Conservation (phyloP, 2,113 vertebrate genomes). For the Pagrus major region DNA sequence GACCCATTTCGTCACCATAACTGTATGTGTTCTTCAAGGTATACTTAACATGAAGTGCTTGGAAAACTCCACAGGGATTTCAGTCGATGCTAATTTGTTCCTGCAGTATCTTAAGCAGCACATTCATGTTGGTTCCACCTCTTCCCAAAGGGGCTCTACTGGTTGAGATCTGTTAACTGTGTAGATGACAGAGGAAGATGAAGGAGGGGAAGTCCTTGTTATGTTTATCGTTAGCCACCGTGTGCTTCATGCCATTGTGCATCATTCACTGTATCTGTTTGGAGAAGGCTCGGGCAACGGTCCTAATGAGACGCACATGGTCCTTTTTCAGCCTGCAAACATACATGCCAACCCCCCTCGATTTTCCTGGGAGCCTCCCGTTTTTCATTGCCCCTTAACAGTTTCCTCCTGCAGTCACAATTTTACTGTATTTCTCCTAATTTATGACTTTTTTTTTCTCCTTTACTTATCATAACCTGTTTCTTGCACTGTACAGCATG, state of each 20-base stretch:
- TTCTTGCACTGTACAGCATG: too few species aligned
- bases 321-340: background rate
- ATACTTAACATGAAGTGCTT: background rate
- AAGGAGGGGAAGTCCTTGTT: background rate
- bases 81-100: conserved; percentile 16
- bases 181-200: conserved; percentile 3
- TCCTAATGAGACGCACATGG: background rate
- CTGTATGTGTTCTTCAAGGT: background rate
- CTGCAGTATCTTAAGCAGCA: conserved; percentile 14
- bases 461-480: too few species aligned
- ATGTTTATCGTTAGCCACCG: background rate
- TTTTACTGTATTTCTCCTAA: too few species aligned
- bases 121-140: conserved; percentile 15
- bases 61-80: conserved; percentile 1
- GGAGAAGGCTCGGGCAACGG: background rate
- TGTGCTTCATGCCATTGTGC: background rate
- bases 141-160: conserved; percentile 23
- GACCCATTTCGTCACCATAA: background rate
- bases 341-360: too few species aligned
- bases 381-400: too few species aligned
- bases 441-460: too few species aligned
- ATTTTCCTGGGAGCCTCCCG: too few species aligned
- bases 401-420: too few species aligned
- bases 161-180: conserved; percentile 5
- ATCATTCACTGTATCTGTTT: background rate